Conservation (phyloP, 2,888 invertebrate genomes). For the Nymphalis c-album region DNA sequence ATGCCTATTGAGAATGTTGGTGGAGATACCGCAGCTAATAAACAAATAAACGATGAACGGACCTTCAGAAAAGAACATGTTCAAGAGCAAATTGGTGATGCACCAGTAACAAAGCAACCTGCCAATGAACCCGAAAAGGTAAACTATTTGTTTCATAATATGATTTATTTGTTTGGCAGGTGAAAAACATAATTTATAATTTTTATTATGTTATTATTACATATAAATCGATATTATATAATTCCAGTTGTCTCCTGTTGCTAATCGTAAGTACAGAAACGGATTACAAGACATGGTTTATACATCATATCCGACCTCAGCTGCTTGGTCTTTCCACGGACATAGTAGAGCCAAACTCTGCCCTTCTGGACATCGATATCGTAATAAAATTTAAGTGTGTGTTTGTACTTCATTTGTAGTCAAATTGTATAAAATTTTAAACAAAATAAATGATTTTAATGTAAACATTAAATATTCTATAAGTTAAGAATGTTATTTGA, state of each 20-base stretch:
- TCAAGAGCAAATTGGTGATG: slow-evolving; percentile 55
- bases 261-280: slow-evolving; percentile 52
- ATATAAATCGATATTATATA: background rate
- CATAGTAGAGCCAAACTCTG: slow-evolving; percentile 36
- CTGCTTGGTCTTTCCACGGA: slow-evolving; percentile 72
- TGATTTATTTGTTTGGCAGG: background rate
- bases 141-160: slow-evolving; percentile 4
- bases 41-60: slow-evolving; percentile 41
- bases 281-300: slow-evolving; percentile 71
- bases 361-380: slow-evolving; percentile 40
- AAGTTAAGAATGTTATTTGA: too few relatives aligned
- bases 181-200: background rate
- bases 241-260: slow-evolving; percentile 45
- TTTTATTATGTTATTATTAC: too few relatives aligned
- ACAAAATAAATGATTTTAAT: background rate
- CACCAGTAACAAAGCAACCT: slow-evolving; percentile 44
- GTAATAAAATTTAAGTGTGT: slow-evolving; percentile 30
- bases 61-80: slow-evolving; percentile 43
- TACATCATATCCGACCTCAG: slow-evolving; percentile 58
- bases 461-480: too few relatives aligned
- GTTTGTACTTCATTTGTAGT: background rate
- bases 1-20: slow-evolving; percentile 60
- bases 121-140: slow-evolving; percentile 45
- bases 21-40: slow-evolving; percentile 60
- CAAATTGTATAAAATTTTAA: background rate